Base-by-base conservation (phyloP, 2,113 vertebrate genomes). In the Oceanites oceanicus region DNA sequence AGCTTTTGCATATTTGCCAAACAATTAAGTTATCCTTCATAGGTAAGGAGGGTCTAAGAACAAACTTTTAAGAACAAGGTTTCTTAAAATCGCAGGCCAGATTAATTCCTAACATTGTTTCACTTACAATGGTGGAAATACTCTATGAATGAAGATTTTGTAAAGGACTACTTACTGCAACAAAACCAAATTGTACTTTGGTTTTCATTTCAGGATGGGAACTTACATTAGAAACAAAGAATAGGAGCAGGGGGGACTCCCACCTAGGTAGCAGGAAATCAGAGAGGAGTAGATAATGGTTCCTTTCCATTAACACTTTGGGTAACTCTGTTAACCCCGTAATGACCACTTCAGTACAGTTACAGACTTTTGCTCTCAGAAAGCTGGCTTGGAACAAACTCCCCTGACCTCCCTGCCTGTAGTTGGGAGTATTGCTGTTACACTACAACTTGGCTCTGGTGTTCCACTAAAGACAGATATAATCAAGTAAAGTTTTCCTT, bases 61-160 rank as follows among this genome's bases (percentile, higher is more conserved):
- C 40, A 61, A 81, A 68, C 36, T 85, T 89, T 92, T 58, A 59
- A 76, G 86, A 90, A 85, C 49, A 72, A 90, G 66, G 84, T 80
- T 92, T 90, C 89, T 95, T 86, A 65, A 95, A 87, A 76, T 53
- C 23, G 0, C 49, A 72, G 83, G 66, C 62, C 71, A 91, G 74
- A 86, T 94, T 90, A 94, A 97, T 91, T 97, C 91, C 94, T 96
- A 94, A 92, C 87, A 96, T 95, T 95, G 96, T 94, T 96, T 92
- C 45, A 5, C 53, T 87, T 66, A 97, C 96, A 96, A 88, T 96
- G 77, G 89, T 85, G 95, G 95, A 94, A 94, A 66, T 53, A 40
- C 70, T 71, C 87, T 18, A 14, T 92, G 94, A 96, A 94, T 94
- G 71, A 96, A 94, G 92, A 96, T 90, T 95, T 96, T 88, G 63